Conservation (phyloP, 1,140 invertebrate species). For the Bombus confusus region DNA sequence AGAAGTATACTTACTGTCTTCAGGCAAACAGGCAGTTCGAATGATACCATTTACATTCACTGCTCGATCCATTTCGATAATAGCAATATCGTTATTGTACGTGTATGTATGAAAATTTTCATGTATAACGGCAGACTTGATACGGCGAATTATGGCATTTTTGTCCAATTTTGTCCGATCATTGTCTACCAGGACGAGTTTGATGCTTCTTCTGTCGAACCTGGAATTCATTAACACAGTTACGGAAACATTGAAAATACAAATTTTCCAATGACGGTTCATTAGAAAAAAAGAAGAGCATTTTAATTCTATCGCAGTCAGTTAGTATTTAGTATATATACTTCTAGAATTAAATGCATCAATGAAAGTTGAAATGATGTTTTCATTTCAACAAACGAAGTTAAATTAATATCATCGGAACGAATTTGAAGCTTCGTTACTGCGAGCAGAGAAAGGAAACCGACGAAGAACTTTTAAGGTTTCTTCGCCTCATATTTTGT, state of each 20-base stretch:
- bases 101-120: constrained; percentile 87
- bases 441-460: background rate
- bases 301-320: too few relatives aligned
- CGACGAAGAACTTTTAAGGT: background rate
- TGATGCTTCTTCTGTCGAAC: constrained; percentile 79
- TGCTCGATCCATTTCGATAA: constrained; percentile 87
- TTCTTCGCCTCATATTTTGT: background rate
- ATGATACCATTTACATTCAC: constrained; percentile 84
- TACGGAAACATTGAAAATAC: background rate
- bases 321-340: too few relatives aligned
- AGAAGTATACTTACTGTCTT: constrained; percentile 78
- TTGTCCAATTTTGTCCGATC: constrained; percentile 72
- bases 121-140: constrained; percentile 83
- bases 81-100: constrained; percentile 92
- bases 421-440: background rate
- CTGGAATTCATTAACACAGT: constrained; percentile 68
- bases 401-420: background rate
- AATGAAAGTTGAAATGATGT: too few relatives aligned
- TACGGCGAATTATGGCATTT: constrained; percentile 73
- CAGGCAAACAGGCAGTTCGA: constrained; percentile 88
- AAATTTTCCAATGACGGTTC: background rate
- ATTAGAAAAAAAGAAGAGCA: too few relatives aligned
- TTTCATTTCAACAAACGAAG: too few relatives aligned
- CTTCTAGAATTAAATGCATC: too few relatives aligned
- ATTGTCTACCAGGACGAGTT: constrained; percentile 80